Evolutionary conservation across 2,888 invertebrate species (phyloP), one percentile per base, ranked within the genome.

Genomic region (Myopa tessellatipennis): DNA sequence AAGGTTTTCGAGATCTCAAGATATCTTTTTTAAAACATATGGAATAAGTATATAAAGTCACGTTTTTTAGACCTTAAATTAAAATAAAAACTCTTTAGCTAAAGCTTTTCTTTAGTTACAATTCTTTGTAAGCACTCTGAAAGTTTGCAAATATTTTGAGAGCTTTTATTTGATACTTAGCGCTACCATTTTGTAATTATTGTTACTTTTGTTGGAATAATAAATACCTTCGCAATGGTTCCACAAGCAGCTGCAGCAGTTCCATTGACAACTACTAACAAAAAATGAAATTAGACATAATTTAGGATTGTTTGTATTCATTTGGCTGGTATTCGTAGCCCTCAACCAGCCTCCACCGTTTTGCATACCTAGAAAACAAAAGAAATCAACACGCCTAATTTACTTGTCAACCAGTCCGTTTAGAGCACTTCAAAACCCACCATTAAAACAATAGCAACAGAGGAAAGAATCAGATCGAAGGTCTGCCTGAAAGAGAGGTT

Each of bases 351-450:
- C 10, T n/a, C 16, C 55, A 55, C 55, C 26, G 36, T 14, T 45
- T 45, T 69, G 68, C 50, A 69, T 69, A 65, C 45, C 5, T 26
- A 61, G 61, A 6, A 26, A 65, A 65, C 65, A 65, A 65, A 34
- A 16, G 70, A 70, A 2, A 76, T 73, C 50, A 69, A 79, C 68
- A 80, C 65, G 76, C 61, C 85, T 85, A 85, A 85, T 85, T 85
- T 85, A 83, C 84, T 84, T 84, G 83, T 84, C 85, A 84, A 84
- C 61, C 73, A 74, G 69, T 55, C n/a, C 8, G n/a, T 55, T n/a
- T n/a, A 16, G 8, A 55, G 55, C 55, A 55, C n/a, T 55, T n/a
- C 8, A 55, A 55, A 55, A 55, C n/a, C 55, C 71, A 79, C 68
- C 77, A 78, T 73, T 76, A 84, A 85, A 83, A 84, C 82, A 84